A percentile compares a stretch with the other conserved stretches of the same genome.
Conservation (phyloP, 1,140 invertebrate species). For the Oryzaephilus surinamensis region DNA sequence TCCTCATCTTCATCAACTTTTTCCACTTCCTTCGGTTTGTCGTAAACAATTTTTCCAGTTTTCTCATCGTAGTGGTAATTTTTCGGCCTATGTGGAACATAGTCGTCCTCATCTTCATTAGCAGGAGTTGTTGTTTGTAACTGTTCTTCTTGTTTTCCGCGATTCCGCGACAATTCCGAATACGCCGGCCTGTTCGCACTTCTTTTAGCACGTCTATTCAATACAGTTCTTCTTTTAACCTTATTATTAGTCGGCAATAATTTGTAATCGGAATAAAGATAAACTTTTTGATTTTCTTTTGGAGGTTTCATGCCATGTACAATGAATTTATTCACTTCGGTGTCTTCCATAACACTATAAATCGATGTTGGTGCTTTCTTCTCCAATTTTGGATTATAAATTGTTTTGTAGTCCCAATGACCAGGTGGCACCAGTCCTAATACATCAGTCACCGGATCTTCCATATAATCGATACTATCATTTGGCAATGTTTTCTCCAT, state of each 20-base stretch:
- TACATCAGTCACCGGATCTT: neutral
- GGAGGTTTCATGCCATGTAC: slow-evolving; percentile 31
- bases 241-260: neutral
- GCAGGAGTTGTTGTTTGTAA: slow-evolving; percentile 11
- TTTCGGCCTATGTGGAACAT: slow-evolving; percentile 29
- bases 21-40: slow-evolving; percentile 10
- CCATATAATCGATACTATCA: neutral
- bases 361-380: neutral
- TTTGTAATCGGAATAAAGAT: slow-evolving; percentile 21
- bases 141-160: slow-evolving; percentile 10
- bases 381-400: slow-evolving; percentile 4
- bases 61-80: slow-evolving; percentile 34
- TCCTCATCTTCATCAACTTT: slow-evolving; percentile 16
- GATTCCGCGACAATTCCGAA: slow-evolving; percentile 18
- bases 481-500: neutral
- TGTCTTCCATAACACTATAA: too few species aligned
- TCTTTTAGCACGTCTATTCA: slow-evolving; percentile 14
- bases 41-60: slow-evolving; percentile 29
- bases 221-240: neutral
- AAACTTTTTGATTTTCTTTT: slow-evolving; percentile 15
- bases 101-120: slow-evolving; percentile 29
- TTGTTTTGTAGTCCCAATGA: slow-evolving; percentile 19
- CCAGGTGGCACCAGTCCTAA: slow-evolving; percentile 20
- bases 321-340: slow-evolving; percentile 19
- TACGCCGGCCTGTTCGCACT: slow-evolving; percentile 16